Evolutionary conservation across 1,140 invertebrate genomes (phyloP).

Genomic region (Plectrocnemia conspersa): DNA sequence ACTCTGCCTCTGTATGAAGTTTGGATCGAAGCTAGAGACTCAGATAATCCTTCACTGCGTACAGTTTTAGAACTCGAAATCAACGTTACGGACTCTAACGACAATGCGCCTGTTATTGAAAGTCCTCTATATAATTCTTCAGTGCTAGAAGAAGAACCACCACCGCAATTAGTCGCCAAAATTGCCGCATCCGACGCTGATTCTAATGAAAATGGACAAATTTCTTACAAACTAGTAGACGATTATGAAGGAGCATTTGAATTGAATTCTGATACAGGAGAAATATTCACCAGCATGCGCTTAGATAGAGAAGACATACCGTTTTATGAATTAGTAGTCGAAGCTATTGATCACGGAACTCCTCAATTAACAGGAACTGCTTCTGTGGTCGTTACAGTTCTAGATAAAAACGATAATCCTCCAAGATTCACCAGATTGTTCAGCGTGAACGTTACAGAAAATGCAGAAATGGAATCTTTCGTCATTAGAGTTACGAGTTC

Average conservation of each 20-base stretch:
- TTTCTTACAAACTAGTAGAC: slow-evolving; percentile 72
- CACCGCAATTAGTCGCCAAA: slow-evolving; percentile 70
- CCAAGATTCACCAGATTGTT: slow-evolving; percentile 89
- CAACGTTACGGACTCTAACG: slow-evolving; percentile 87
- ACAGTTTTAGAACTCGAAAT: slow-evolving; percentile 73
- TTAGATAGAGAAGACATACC: slow-evolving; percentile 86
- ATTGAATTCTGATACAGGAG: slow-evolving; percentile 74
- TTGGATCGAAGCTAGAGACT: slow-evolving; percentile 88
- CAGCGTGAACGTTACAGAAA: slow-evolving; percentile 93
- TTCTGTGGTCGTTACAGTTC: slow-evolving; percentile 76
- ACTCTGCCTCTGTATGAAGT: slow-evolving; percentile 77
- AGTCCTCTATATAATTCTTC: slow-evolving; percentile 75
- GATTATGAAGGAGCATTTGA: slow-evolving; percentile 75
- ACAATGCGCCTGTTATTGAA: slow-evolving; percentile 82
- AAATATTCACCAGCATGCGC: slow-evolving; percentile 78
- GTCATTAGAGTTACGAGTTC: slow-evolving; percentile 89
- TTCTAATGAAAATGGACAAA: slow-evolving; percentile 78
- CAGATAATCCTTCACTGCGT: slow-evolving; percentile 71
- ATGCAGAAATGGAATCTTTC: slow-evolving; percentile 86
- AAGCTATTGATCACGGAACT: slow-evolving; percentile 81
- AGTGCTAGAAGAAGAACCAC: slow-evolving; percentile 79
- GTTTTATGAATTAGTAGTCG: slow-evolving; percentile 76
- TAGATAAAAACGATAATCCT: slow-evolving; percentile 94
- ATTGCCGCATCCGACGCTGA: slow-evolving; percentile 83
- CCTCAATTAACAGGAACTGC: slow-evolving; percentile 78